Evolutionary conservation across 2,113 vertebrate genomes (phyloP).

Genomic region (Bos javanicus): DNA sequence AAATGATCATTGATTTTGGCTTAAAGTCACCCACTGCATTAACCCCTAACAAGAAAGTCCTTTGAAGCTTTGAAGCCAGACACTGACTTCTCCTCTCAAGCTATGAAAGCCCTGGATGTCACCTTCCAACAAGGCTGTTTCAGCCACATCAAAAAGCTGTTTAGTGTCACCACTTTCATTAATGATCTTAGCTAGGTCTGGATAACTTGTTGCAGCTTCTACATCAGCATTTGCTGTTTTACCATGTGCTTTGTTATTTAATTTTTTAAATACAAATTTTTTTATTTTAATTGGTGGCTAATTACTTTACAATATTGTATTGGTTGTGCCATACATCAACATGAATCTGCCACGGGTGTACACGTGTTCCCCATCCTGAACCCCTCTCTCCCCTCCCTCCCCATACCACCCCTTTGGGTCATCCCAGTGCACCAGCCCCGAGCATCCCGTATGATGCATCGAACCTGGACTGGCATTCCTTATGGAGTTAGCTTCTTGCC

Average conservation of each 20-base stretch:
- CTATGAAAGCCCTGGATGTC: background rate
- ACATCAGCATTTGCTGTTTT: background rate
- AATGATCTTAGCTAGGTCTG: background rate
- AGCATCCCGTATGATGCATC: too few species aligned
- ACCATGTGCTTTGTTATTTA: background rate
- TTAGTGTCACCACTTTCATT: background rate
- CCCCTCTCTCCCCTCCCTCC: too few species aligned
- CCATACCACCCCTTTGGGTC: too few species aligned
- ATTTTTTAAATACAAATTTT: too few species aligned
- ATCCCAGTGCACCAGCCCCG: too few species aligned
- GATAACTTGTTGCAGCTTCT: background rate
- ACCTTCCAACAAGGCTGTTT: background rate
- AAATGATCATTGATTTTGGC: background rate
- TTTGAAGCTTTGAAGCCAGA: background rate
- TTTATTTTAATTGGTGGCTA: too few species aligned
- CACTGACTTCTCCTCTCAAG: background rate
- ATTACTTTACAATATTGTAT: too few species aligned
- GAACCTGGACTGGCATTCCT: background rate
- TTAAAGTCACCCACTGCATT: background rate
- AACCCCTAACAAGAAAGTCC: background rate
- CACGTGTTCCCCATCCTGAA: too few species aligned
- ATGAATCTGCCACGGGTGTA: too few species aligned
- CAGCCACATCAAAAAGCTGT: background rate
- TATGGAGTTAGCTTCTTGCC: background rate
- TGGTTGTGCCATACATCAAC: too few species aligned